A percentile compares a stretch with the other conserved stretches of the same genome.
Evolutionary conservation across 2,113 vertebrate species (phyloP).

Genomic region (Lepisosteus oculatus): DNA sequence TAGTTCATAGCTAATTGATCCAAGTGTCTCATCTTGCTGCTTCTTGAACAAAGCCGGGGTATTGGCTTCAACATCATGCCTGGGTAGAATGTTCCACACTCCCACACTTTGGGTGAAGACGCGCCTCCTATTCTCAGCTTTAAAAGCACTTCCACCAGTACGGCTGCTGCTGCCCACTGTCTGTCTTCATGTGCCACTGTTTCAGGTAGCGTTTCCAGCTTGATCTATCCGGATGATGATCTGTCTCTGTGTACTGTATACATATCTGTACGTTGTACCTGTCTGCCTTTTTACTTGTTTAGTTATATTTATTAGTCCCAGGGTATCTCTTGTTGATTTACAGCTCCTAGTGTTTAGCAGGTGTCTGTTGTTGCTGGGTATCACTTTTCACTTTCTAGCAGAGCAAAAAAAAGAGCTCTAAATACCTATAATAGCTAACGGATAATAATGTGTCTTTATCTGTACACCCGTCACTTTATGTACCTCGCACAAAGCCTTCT

Average conservation of each 20-base stretch:
- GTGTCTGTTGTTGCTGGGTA: constrained; percentile 53
- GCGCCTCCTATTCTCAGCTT: too few relatives aligned
- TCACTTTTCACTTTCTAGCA: constrained; percentile 55
- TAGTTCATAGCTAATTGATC: too few relatives aligned
- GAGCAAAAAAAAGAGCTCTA: not conserved
- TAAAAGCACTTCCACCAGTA: too few relatives aligned
- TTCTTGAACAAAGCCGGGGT: too few relatives aligned
- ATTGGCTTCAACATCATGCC: too few relatives aligned
- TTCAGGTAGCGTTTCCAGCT: too few relatives aligned
- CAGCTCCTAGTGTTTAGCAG: constrained; percentile 54
- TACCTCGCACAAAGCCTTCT: constrained; percentile 52
- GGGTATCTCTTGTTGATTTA: constrained; percentile 60
- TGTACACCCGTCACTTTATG: constrained; percentile 50
- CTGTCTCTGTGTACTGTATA: not conserved
- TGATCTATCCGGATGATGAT: not conserved
- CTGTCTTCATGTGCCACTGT: too few relatives aligned
- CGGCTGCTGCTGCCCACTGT: too few relatives aligned
- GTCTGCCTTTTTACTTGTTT: not conserved
- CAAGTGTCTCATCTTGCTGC: too few relatives aligned
- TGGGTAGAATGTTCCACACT: too few relatives aligned
- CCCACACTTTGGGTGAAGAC: too few relatives aligned
- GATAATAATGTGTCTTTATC: constrained; percentile 65
- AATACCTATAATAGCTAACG: constrained; percentile 59
- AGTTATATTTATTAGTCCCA: constrained; percentile 56
- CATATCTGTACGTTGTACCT: not conserved